Evolutionary conservation across 2,797 vertebrate genomes (phyloP), one percentile per base, ranked within the genome.

Genomic region (Psittacula derbiana): DNA sequence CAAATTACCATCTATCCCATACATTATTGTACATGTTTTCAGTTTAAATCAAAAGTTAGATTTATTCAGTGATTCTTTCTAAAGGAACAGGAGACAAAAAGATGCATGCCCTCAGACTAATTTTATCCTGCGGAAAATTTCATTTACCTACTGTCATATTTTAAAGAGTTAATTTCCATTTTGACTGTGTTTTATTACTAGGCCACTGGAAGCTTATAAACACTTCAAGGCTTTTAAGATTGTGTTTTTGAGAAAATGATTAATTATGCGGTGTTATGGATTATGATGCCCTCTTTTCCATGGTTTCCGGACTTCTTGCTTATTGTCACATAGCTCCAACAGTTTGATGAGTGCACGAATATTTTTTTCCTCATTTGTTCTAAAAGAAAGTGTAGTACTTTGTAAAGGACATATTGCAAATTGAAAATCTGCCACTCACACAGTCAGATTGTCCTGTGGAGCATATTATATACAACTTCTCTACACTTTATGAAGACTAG

Each of bases 211-310:
- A 96, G 90, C 92, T 97, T 96, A 95, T 72, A 96, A 97, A 95
- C 85, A 96, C 81, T 93, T 76, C 70, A 95, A 94, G 90, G 91
- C 74, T 97, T 95, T 96, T 89, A 93, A 92, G 80, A 87, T 21
- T 86, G 73, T 58, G 49, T 86, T 97, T 94, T 96, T 88, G 67
- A 58, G 30, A 97, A 97, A 96, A 93, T 87, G 69, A 91, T 97
- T 98, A 97, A 97, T 98, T 98, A 97, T 92, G 86, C 88, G 97
- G 93, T 85, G 72, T 82, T 97, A 80, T 94, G 92, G 94, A 96
- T 97, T 96, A 96, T 89, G 93, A 97, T 94, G 92, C 72, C 88
- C 94, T 97, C 91, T 96, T 95, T 96, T 95, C 93, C 69, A 88
- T 38, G 76, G 86, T 95, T 97, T 95, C 95, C 5, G 33, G 91